Conservation (phyloP, 1,140 invertebrate species). For the Aphis craccivora region DNA sequence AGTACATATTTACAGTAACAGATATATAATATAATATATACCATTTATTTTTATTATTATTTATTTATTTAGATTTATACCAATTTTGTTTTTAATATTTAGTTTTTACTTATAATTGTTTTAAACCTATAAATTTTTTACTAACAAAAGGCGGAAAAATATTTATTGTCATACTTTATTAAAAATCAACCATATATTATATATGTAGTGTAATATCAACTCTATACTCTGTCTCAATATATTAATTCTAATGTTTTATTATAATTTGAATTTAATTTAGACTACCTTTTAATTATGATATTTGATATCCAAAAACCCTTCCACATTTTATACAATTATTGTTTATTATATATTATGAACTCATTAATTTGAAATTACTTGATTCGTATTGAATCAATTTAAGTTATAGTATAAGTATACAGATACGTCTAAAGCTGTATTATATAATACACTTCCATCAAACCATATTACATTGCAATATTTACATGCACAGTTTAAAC, state of each 20-base stretch:
- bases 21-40: neutral
- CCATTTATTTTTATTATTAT: neutral
- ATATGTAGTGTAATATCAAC: neutral
- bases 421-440: no score
- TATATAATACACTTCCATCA: no score
- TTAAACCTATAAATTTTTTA: neutral
- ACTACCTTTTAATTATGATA: neutral
- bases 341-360: no score
- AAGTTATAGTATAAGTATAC: no score
- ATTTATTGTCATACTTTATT: neutral
- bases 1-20: constrained; percentile 15
- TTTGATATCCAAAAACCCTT: neutral
- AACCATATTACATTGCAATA: no score
- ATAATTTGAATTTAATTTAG: neutral
- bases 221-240: constrained; percentile 1
- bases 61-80: constrained; percentile 10
- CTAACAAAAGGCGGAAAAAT: neutral
- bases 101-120: constrained; percentile 7
- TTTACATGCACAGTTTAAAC: no score
- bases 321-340: neutral
- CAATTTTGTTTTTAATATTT: constrained; percentile 14
- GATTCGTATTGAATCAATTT: no score
- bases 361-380: no score
- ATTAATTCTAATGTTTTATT: constrained; percentile 6
- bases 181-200: neutral